These are phyloP conservation scores for Lutjanus erythropterus DNA, from an alignment of 2,113 vertebrate genomes.

Conservation along the genomic window DNA sequence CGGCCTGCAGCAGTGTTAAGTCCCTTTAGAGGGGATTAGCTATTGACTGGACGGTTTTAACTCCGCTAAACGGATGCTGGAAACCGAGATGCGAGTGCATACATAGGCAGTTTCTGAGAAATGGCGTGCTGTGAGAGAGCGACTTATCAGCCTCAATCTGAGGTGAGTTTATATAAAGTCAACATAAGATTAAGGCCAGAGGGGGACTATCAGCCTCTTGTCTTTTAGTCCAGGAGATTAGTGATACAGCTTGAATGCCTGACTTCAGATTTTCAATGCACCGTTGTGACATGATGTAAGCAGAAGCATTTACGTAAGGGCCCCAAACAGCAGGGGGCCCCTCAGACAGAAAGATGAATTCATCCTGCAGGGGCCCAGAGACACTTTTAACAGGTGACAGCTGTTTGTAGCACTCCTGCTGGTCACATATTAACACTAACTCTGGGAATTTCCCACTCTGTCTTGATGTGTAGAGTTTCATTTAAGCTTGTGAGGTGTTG, in stretches of 20 bases:
- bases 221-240: slow-evolving; percentile 54
- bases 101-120: slow-evolving; percentile 44
- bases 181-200: slow-evolving; percentile 68
- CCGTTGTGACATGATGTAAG: not conserved
- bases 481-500: not conserved
- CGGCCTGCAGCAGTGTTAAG: slow-evolving; percentile 10
- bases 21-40: slow-evolving; percentile 55
- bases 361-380: not conserved
- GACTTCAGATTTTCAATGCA: slow-evolving; percentile 15
- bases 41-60: slow-evolving; percentile 31
- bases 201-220: slow-evolving; percentile 25
- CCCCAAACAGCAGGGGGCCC: not conserved
- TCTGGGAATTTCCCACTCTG: not conserved
- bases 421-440: not conserved
- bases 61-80: not conserved
- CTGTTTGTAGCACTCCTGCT: not conserved
- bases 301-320: not conserved
- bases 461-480: not conserved
- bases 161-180: slow-evolving; percentile 65
- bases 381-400: not conserved
- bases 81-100: not conserved
- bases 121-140: not conserved
- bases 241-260: slow-evolving; percentile 18
- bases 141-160: slow-evolving; percentile 35
- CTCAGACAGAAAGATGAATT: not conserved